These are phyloP conservation scores for Callionymus lyra DNA, from an alignment of 2,113 vertebrate genomes.

Conservation along the genomic window DNA sequence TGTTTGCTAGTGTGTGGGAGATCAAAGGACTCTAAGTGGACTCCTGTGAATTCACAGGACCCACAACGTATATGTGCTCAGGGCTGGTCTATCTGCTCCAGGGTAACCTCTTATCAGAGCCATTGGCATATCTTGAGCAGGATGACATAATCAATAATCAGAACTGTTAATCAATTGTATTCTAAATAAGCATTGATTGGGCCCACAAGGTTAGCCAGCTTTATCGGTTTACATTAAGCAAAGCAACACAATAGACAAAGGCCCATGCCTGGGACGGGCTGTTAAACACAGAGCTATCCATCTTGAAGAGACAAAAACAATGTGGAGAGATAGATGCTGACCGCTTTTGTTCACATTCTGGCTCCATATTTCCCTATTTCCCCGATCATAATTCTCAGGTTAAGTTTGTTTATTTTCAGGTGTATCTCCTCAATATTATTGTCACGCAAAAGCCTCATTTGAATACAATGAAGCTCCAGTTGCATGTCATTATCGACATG, in stretches of 20 bases:
- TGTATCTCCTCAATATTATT: slow-evolving; percentile 37
- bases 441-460: slow-evolving; percentile 52
- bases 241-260: slow-evolving; percentile 68
- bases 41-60: slow-evolving; percentile 4
- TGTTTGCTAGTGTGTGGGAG: slow-evolving; percentile 1
- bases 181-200: slow-evolving; percentile 73
- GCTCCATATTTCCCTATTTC: not conserved
- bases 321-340: not conserved
- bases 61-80: slow-evolving; percentile 10
- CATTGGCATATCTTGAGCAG: slow-evolving; percentile 65
- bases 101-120: slow-evolving; percentile 63
- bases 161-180: slow-evolving; percentile 76
- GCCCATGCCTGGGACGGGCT: slow-evolving; percentile 36
- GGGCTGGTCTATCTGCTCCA: slow-evolving; percentile 46
- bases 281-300: slow-evolving; percentile 31
- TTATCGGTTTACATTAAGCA: slow-evolving; percentile 73
- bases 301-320: slow-evolving; percentile 19
- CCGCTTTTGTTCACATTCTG: not conserved
- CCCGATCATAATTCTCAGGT: slow-evolving; percentile 8
- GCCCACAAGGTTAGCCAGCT: slow-evolving; percentile 71
- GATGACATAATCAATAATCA: slow-evolving; percentile 74
- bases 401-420: slow-evolving; percentile 7
- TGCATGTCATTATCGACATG: slow-evolving; percentile 64
- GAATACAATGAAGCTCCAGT: slow-evolving; percentile 51
- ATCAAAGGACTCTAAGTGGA: slow-evolving; percentile 2